A percentile compares a stretch with the other conserved stretches of the same genome.
Conservation (phyloP, 2,797 vertebrate genomes). For the Artibeus jamaicensis region DNA sequence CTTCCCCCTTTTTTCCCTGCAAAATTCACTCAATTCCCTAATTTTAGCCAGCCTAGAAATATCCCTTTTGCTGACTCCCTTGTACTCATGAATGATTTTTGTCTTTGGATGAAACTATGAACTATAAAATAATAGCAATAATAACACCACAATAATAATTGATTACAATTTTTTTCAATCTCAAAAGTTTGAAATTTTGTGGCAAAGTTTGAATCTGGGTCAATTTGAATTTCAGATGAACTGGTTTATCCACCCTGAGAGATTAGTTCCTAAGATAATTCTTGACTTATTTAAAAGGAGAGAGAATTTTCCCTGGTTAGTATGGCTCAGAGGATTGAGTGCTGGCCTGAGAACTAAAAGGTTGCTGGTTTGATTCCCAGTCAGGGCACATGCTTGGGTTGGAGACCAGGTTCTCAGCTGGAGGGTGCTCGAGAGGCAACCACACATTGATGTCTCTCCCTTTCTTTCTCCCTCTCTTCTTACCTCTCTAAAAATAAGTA, state of each 20-base stretch:
- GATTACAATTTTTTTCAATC: neutral
- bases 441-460: too few species aligned
- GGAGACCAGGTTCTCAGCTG: too few species aligned
- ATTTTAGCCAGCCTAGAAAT: conserved; percentile 19
- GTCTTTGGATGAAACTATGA: conserved; percentile 1
- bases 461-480: too few species aligned
- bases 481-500: too few species aligned
- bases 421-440: too few species aligned
- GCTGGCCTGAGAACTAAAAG: too few species aligned
- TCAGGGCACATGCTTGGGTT: too few species aligned
- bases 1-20: neutral
- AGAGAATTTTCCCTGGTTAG: neutral
- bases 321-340: too few species aligned
- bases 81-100: neutral
- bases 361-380: too few species aligned
- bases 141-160: neutral
- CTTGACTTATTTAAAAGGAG: neutral
- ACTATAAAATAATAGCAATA: conserved; percentile 18
- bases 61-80: neutral
- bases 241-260: conserved; percentile 31
- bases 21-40: conserved; percentile 20
- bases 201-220: conserved; percentile 45
- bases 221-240: conserved; percentile 34
- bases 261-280: conserved; percentile 47
- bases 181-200: conserved; percentile 25